These are phyloP conservation scores for Astropecten irregularis DNA, from an alignment of 53 echinoderm and acorn worm species.

Conservation along the genomic window DNA sequence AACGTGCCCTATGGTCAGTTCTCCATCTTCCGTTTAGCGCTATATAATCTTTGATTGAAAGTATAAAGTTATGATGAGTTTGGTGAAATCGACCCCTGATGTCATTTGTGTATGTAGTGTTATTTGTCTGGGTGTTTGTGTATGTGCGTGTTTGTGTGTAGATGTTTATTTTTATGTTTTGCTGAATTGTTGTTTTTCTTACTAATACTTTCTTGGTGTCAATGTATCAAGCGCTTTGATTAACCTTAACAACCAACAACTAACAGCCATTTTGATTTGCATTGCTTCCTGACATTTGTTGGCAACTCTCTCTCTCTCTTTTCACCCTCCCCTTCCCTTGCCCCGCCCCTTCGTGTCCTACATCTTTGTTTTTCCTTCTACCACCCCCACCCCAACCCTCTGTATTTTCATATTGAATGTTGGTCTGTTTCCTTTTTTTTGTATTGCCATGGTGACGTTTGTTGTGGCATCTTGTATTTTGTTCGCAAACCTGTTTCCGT, in stretches of 20 bases:
- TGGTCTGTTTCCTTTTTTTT: conserved; percentile 23
- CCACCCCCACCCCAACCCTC: not conserved
- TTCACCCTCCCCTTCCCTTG: no score
- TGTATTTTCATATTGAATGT: conserved; percentile 16
- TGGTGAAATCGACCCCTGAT: no score
- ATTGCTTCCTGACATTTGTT: conserved; percentile 26
- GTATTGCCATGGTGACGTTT: conserved; percentile 10
- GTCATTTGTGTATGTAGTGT: no score
- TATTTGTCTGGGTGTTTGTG: no score
- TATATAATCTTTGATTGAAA: no score
- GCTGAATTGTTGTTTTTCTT: not conserved
- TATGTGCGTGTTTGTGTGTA: no score
- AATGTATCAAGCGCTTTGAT: conserved; percentile 26
- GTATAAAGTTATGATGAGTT: no score
- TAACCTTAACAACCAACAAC: conserved; percentile 39
- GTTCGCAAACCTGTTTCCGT: conserved; percentile 27
- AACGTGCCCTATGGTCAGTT: no score
- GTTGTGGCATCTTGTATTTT: conserved; percentile 45
- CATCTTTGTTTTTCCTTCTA: not conserved
- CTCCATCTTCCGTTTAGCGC: no score
- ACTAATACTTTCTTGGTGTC: conserved; percentile 20
- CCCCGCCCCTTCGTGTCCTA: no score
- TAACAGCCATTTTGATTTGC: conserved; percentile 48
- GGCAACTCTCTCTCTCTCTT: conserved; percentile 3
- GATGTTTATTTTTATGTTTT: no score